Conservation (phyloP, 92 coral and sea anemone genomes). For the Pocillopora grandis region DNA sequence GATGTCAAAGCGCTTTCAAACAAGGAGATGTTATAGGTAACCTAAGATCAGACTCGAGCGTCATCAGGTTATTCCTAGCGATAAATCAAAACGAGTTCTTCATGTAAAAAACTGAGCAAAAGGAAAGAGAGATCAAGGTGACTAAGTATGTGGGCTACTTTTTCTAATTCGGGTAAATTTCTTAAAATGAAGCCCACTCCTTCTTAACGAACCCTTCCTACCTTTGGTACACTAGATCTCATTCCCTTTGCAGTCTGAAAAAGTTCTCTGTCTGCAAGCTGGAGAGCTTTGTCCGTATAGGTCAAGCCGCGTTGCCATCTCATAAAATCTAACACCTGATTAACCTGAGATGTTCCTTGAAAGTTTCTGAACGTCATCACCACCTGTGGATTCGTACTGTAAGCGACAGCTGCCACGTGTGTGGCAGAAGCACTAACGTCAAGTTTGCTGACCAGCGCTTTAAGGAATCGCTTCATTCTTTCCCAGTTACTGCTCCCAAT, state of each 20-base stretch:
- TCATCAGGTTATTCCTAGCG: too few species aligned
- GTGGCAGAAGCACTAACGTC: conserved; percentile 54
- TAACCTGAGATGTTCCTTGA: conserved; percentile 22
- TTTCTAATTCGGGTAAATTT: too few species aligned
- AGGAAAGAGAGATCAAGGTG: too few species aligned
- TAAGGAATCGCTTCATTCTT: conserved; percentile 47
- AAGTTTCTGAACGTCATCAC: conserved; percentile 48
- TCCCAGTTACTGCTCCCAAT: conserved; percentile 59
- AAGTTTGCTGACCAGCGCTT: conserved; percentile 34
- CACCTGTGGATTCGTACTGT: conserved; percentile 50
- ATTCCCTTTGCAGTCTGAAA: conserved; percentile 40
- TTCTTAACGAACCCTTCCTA: background rate
- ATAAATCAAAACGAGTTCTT: too few species aligned
- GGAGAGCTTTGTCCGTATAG: conserved; percentile 59
- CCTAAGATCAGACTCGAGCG: too few species aligned
- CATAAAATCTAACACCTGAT: conserved; percentile 34
- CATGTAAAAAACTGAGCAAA: too few species aligned
- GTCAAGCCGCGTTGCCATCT: conserved; percentile 61
- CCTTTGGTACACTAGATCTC: conserved; percentile 38
- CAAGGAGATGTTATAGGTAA: too few species aligned
- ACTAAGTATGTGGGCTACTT: too few species aligned
- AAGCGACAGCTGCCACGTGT: conserved; percentile 52
- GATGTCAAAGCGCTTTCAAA: too few species aligned
- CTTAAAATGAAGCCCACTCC: too few species aligned
- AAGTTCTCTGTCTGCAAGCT: conserved; percentile 33